Evolutionary conservation across 2,797 vertebrate species (phyloP).

Genomic region (Myoxocephalus aenaeus): DNA sequence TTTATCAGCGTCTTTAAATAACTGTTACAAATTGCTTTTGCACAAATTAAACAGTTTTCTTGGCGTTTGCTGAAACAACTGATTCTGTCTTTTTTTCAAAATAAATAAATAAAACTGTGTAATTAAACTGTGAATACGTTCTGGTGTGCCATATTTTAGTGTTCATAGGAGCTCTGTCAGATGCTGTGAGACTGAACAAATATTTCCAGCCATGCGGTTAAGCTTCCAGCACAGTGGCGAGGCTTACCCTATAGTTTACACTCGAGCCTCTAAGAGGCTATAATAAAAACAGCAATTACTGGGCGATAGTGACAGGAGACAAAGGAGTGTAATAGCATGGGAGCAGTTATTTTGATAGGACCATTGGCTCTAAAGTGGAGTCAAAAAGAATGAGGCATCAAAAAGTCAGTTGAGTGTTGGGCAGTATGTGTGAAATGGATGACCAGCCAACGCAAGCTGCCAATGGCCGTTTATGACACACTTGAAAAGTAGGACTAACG

Average conservation of each 20-base stretch:
- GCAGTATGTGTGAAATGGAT: conserved; percentile 61
- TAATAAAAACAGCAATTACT: conserved; percentile 79
- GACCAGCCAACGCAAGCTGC: conserved; percentile 40
- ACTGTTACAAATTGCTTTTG: background rate
- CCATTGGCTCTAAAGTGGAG: conserved; percentile 68
- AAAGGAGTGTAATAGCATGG: conserved; percentile 67
- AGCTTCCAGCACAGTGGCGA: conserved; percentile 53
- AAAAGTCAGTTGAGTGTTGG: conserved; percentile 66
- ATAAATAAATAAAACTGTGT: conserved; percentile 9
- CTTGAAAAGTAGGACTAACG: conserved; percentile 60
- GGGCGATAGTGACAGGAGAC: conserved; percentile 70
- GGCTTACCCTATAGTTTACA: conserved; percentile 72
- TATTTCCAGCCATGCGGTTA: conserved; percentile 53
- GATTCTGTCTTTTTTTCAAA: conserved; percentile 8
- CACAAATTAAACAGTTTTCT: background rate
- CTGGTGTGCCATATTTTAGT: conserved; percentile 8
- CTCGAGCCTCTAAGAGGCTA: conserved; percentile 70
- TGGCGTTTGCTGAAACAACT: background rate
- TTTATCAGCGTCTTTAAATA: background rate
- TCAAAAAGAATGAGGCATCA: conserved; percentile 72
- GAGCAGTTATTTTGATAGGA: conserved; percentile 69
- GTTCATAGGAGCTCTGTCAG: conserved; percentile 26
- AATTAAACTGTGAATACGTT: conserved; percentile 21
- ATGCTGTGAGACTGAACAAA: conserved; percentile 46
- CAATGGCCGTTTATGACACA: conserved; percentile 58